Conservation (phyloP, 2,113 vertebrate genomes). For the Macaca mulatta region DNA sequence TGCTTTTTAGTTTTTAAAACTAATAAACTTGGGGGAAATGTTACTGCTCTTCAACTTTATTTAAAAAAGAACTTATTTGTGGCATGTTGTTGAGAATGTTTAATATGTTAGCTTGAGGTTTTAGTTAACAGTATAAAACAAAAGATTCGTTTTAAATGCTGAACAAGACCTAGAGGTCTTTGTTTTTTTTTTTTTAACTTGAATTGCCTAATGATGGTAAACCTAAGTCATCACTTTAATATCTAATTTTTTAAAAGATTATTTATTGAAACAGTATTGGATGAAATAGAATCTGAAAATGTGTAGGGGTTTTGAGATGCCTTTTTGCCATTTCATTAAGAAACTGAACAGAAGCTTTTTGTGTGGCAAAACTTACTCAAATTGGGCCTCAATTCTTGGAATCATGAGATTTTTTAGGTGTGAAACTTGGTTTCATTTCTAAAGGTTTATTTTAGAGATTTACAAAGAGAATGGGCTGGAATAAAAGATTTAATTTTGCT, state of each 20-base stretch:
- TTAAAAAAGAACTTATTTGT: conserved; percentile 25
- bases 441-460: conserved; percentile 1
- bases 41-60: neutral
- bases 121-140: neutral
- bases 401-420: neutral
- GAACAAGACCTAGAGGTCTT: neutral
- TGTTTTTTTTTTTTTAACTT: neutral
- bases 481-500: neutral
- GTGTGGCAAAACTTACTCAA: neutral
- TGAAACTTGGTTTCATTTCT: conserved; percentile 3
- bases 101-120: neutral
- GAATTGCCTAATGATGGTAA: neutral
- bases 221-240: neutral
- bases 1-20: neutral
- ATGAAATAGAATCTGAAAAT: neutral
- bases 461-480: neutral
- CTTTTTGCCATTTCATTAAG: conserved; percentile 12
- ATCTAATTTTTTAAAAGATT: neutral
- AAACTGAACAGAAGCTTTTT: conserved; percentile 20
- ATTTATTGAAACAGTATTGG: neutral
- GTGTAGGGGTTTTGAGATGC: neutral
- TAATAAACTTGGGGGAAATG: neutral
- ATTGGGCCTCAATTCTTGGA: neutral
- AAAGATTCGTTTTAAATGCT: neutral
- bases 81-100: neutral